Conservation (phyloP, 2,113 vertebrate genomes). For the Oreocharis arfaki region DNA sequence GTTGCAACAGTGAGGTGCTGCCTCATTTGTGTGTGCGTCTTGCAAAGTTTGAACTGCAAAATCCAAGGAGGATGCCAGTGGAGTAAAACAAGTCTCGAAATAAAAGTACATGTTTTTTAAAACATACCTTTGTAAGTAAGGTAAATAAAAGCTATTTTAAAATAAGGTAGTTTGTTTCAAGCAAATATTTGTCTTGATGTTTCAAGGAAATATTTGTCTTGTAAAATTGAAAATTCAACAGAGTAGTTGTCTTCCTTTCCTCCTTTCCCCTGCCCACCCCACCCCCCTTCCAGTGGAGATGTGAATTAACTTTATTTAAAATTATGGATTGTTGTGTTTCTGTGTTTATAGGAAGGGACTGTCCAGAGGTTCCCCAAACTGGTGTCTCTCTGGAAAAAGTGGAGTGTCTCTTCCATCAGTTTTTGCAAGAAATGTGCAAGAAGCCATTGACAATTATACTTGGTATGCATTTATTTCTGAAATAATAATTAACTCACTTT, state of each 20-base stretch:
- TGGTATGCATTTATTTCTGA: conserved; percentile 56
- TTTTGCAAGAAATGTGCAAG: conserved; percentile 65
- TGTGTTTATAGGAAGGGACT: conserved; percentile 67
- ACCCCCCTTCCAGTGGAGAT: no score
- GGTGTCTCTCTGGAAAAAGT: conserved; percentile 28
- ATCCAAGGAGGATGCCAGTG: not conserved
- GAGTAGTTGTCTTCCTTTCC: not conserved
- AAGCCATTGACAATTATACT: conserved; percentile 60
- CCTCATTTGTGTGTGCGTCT: not conserved
- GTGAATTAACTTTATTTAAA: not conserved
- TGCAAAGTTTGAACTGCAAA: not conserved
- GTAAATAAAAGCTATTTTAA: not conserved
- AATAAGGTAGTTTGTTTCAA: not conserved
- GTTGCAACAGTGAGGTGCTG: not conserved
- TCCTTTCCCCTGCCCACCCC: not conserved
- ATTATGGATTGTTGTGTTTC: not conserved
- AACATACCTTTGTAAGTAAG: not conserved
- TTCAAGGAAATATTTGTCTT: not conserved
- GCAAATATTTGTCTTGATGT: not conserved
- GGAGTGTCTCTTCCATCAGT: conserved; percentile 48
- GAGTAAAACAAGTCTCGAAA: not conserved
- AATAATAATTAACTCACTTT: not conserved
- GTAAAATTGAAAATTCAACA: not conserved
- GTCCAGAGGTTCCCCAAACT: conserved; percentile 13
- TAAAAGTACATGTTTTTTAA: not conserved